Evolutionary conservation across 1,140 invertebrate genomes (phyloP).

Genomic region (Ceratina calcarata): DNA sequence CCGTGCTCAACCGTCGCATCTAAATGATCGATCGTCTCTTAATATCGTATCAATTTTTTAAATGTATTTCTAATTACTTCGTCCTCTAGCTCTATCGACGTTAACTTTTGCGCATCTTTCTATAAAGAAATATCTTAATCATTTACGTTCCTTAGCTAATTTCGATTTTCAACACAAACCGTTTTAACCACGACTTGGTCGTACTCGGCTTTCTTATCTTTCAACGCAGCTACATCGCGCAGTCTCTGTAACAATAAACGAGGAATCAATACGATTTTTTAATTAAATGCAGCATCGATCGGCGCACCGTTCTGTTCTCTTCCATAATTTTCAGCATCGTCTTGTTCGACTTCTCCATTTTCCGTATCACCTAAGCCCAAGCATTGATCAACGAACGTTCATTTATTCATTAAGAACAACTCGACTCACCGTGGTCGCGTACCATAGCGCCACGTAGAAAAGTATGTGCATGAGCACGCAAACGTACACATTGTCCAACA

Average conservation of each 20-base stretch:
- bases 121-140: constrained; percentile 38
- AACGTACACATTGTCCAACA: constrained; percentile 73
- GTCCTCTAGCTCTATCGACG: constrained; percentile 61
- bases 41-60: background rate
- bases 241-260: constrained; percentile 63
- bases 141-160: background rate
- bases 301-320: constrained; percentile 70
- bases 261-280: background rate
- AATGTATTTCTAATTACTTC: constrained; percentile 61
- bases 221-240: constrained; percentile 64
- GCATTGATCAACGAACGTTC: background rate
- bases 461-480: constrained; percentile 72
- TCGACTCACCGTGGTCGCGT: constrained; percentile 71
- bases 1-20: constrained; percentile 61
- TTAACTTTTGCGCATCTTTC: constrained; percentile 67
- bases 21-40: constrained; percentile 41
- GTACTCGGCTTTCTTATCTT: constrained; percentile 70
- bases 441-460: constrained; percentile 73
- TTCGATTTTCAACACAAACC: constrained; percentile 49
- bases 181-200: constrained; percentile 69
- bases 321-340: constrained; percentile 64
- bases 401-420: background rate
- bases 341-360: constrained; percentile 71
- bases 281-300: background rate
- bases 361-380: constrained; percentile 66